phyloP scores from a whole-genome alignment of 2,113 vertebrate genomes.

The Talpa occidentalis region DNA sequence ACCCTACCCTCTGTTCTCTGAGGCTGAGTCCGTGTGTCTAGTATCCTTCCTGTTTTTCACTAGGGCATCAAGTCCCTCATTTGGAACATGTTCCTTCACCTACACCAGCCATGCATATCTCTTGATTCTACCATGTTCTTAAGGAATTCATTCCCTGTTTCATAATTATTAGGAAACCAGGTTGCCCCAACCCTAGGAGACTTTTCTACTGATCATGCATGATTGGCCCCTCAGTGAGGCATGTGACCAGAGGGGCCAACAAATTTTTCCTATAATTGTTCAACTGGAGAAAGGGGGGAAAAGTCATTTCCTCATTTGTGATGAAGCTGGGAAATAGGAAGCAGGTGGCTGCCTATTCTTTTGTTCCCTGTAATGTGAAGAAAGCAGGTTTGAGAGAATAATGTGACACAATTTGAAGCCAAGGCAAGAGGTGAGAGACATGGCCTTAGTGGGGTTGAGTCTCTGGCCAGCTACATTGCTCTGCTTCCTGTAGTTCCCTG shows the following conservation, averaged over 20 bases:
- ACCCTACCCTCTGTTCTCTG: neutral
- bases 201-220: neutral
- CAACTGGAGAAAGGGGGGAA: neutral
- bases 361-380: neutral
- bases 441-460: neutral
- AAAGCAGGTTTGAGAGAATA: neutral
- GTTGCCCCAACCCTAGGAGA: neutral
- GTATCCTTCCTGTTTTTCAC: neutral
- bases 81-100: neutral
- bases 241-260: neutral
- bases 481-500: neutral
- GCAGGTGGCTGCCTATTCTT: slow-evolving; percentile 55
- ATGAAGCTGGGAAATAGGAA: slow-evolving; percentile 59
- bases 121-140: neutral
- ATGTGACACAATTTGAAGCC: neutral
- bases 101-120: neutral
- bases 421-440: neutral
- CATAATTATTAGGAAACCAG: neutral
- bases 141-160: neutral
- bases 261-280: slow-evolving; percentile 62
- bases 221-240: neutral
- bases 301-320: slow-evolving; percentile 46
- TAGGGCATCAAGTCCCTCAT: neutral
- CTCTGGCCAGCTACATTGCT: neutral
- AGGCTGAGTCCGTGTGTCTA: neutral